Percentiles rank a stretch among this genome's conserved stretches.
Evolutionary conservation across 1,140 invertebrate species (phyloP).

Genomic region (Apis mellifera): DNA sequence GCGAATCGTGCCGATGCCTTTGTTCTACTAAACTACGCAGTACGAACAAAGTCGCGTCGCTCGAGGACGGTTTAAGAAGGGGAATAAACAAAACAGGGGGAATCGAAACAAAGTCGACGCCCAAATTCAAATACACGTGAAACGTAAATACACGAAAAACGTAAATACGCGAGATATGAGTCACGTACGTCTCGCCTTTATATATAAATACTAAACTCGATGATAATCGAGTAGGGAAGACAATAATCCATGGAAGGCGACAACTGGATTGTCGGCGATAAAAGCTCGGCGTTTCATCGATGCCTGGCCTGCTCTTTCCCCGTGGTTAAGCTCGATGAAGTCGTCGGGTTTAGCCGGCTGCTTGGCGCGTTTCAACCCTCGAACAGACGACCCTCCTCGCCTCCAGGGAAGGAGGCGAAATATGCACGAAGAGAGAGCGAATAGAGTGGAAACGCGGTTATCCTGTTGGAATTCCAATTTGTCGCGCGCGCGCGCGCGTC

Average conservation of each 20-base stretch:
- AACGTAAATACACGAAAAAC: too few relatives aligned
- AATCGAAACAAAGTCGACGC: too few relatives aligned
- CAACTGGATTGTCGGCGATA: conserved; percentile 4
- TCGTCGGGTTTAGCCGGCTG: neutral
- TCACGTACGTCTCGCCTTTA: too few relatives aligned
- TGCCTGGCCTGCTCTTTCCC: neutral
- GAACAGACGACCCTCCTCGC: neutral
- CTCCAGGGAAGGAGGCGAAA: neutral
- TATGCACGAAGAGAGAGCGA: conserved; percentile 21
- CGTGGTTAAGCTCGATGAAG: conserved; percentile 11
- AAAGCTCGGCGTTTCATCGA: conserved; percentile 30
- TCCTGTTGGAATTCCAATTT: conserved; percentile 46
- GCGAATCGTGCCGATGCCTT: too few relatives aligned
- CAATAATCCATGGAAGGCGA: neutral
- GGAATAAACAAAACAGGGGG: too few relatives aligned
- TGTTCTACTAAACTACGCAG: too few relatives aligned
- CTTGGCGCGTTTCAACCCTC: neutral
- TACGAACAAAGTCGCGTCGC: too few relatives aligned
- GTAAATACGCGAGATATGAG: too few relatives aligned
- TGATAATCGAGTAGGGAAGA: neutral
- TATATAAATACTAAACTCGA: neutral
- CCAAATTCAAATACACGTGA: too few relatives aligned
- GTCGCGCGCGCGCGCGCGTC: neutral
- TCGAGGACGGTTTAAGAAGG: too few relatives aligned
- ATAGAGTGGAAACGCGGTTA: conserved; percentile 35